Conservation (phyloP, 2,797 vertebrate species). For the Rachycentron canadum region DNA sequence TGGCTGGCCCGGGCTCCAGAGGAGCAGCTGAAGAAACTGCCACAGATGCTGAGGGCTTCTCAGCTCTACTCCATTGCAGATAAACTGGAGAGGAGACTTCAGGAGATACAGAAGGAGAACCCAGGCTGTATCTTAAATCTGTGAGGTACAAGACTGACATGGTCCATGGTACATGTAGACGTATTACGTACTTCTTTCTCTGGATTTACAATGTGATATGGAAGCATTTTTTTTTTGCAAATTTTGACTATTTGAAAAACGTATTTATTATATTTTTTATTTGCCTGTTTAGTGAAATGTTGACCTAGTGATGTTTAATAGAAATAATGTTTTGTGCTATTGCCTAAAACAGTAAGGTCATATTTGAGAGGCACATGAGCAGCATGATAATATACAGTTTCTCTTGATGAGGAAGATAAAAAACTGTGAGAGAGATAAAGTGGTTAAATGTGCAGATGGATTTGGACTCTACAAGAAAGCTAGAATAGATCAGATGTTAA, state of each 20-base stretch:
- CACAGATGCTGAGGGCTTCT: constrained; percentile 43
- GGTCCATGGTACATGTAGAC: background rate
- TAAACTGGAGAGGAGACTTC: constrained; percentile 51
- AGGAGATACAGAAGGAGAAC: constrained; percentile 31
- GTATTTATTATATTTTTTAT: background rate
- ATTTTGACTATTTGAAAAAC: constrained; percentile 10
- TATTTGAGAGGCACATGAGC: background rate
- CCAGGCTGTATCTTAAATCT: constrained; percentile 39
- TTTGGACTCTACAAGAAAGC: background rate
- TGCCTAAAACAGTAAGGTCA: background rate
- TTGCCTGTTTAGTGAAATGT: background rate
- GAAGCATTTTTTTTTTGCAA: background rate
- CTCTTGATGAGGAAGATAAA: background rate
- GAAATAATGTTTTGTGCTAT: background rate
- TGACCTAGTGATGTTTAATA: background rate
- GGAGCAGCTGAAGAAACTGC: constrained; percentile 62
- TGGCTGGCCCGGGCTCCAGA: constrained; percentile 58
- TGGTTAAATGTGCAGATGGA: background rate
- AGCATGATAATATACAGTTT: background rate
- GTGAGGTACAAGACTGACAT: background rate
- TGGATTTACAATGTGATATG: background rate
- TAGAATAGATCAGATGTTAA: background rate
- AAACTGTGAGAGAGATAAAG: background rate
- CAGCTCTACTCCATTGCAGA: constrained; percentile 25
- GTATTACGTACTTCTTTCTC: constrained; percentile 25